phyloP scores from a whole-genome alignment of 2,113 vertebrate species.

The Chrysochloris asiatica region DNA sequence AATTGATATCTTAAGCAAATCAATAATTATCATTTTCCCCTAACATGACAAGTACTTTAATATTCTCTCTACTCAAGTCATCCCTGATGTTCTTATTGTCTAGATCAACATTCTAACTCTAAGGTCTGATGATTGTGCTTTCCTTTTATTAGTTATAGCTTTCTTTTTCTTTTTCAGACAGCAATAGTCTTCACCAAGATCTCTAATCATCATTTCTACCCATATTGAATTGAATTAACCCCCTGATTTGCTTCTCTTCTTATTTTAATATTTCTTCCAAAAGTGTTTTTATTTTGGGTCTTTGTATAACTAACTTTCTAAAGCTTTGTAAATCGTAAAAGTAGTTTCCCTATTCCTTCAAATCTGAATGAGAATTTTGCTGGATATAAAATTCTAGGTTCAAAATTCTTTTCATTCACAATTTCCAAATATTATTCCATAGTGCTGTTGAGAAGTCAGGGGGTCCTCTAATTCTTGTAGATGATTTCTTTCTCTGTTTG shows the following conservation, averaged over 20 bases:
- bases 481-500: neutral
- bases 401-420: constrained; percentile 7
- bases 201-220: neutral
- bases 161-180: neutral
- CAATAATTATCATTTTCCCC: neutral
- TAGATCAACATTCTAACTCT: neutral
- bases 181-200: neutral
- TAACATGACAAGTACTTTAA: neutral
- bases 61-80: neutral
- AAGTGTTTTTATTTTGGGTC: neutral
- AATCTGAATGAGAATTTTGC: neutral
- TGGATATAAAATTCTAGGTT: neutral
- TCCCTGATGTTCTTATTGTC: neutral
- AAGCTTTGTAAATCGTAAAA: constrained; percentile 25
- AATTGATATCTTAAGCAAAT: neutral
- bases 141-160: neutral
- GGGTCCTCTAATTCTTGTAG: neutral
- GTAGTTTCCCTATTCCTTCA: constrained; percentile 18
- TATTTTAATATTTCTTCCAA: neutral
- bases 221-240: neutral
- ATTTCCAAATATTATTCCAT: neutral
- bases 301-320: neutral
- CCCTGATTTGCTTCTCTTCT: neutral
- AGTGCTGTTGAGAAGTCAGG: neutral
- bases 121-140: no score